Evolutionary conservation across 2,888 invertebrate genomes (phyloP), one percentile per base, ranked within the genome.

Genomic region (Cerastis rubricosa): DNA sequence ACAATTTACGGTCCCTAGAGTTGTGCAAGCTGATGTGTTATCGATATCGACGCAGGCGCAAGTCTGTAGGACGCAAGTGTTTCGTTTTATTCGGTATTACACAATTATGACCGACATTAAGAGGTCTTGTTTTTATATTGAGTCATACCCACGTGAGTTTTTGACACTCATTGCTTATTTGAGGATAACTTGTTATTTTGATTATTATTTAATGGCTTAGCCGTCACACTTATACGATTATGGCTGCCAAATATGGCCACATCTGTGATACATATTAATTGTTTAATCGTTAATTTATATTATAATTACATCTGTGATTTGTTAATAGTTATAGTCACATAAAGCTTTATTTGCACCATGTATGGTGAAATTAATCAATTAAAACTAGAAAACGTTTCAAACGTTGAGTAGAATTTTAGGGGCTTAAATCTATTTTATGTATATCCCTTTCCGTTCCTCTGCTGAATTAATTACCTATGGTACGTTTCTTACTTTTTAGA

Each of bases 21-120:
- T 89, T 88, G 89, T 78, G 86, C 64, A 89, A 89, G 47, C 14
- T 78, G 70, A 78, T 73, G 45, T 74, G 72, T 65, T 73, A 72
- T 85, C 61, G 61, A 80, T 83, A 85, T 74, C 54, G 12, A 65
- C 63, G 76, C 57, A 65, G 47, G 68, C 63, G 63, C 76, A 65
- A 49, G 74, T 65, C 59, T 80, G 76, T 76, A 83, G 84, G 81
- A 68, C 80, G 74, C 64, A 75, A 83, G 67, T 85, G 73, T 80
- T 74, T 78, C 80, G 61, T 81, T 78, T 85, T 25, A 71, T 69
- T 78, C 76, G 67, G 69, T 57, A 49, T 88, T 80, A 68, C 71
- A 71, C 61, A 81, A 83, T 78, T 40, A 71, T 75, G 76, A 51
- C 75, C 70, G 66, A 81, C 71, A 85, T 80, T 81, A 74, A 64